Conservation (phyloP, 2,888 invertebrate genomes). For the Argyra leucocephala region DNA sequence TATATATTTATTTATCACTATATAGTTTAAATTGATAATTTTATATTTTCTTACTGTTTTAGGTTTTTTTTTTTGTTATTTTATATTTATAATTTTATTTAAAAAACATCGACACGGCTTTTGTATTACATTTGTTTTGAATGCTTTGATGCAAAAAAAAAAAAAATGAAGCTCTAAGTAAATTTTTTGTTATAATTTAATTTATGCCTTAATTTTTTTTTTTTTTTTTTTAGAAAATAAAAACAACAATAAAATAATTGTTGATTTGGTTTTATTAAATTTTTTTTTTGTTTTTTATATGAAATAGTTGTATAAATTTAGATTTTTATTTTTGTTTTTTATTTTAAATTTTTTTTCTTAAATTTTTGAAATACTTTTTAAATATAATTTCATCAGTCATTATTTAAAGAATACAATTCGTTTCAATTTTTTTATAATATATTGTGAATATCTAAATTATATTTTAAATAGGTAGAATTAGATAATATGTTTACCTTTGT, state of each 20-base stretch:
- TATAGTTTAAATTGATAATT: background rate
- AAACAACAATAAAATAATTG: too few relatives aligned
- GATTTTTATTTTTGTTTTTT: background rate
- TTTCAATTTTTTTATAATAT: background rate
- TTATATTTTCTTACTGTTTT: too few relatives aligned
- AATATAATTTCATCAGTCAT: background rate
- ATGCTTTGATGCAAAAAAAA: too few relatives aligned
- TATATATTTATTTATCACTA: background rate
- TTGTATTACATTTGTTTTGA: background rate
- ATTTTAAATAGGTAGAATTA: too few relatives aligned
- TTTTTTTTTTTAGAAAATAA: too few relatives aligned
- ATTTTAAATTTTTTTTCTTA: background rate
- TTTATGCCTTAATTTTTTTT: too few relatives aligned
- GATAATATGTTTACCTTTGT: too few relatives aligned
- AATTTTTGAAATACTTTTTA: background rate
- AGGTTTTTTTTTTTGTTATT: background rate
- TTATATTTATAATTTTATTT: background rate
- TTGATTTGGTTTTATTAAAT: too few relatives aligned
- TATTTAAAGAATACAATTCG: slow-evolving; percentile 6
- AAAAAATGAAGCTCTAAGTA: background rate
- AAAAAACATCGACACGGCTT: background rate
- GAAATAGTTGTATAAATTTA: slow-evolving; percentile 6
- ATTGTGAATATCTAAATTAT: too few relatives aligned
- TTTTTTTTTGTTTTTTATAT: too few relatives aligned
- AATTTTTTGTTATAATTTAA: background rate